Conservation (phyloP, 2,113 vertebrate genomes). For the Oncorhynchus gorbuscha region DNA sequence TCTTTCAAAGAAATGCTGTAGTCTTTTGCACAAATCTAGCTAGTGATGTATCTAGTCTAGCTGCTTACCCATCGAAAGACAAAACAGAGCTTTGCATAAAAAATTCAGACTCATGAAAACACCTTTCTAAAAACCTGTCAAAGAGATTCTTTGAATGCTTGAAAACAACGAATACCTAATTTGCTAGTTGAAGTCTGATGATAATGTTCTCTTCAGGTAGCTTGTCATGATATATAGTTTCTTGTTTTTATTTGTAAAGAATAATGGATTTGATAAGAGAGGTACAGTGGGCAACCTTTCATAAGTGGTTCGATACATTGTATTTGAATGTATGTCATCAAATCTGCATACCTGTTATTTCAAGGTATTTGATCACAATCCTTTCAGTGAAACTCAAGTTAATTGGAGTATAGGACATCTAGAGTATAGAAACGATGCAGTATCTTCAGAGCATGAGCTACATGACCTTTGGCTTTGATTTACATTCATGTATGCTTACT, state of each 20-base stretch:
- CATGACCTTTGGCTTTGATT: not conserved
- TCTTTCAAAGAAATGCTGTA: constrained; percentile 5
- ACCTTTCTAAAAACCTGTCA: not conserved
- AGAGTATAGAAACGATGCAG: not conserved
- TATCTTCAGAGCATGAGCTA: not conserved
- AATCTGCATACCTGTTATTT: not conserved
- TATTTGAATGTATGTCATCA: not conserved
- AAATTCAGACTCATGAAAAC: not conserved
- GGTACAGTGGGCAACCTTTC: not conserved
- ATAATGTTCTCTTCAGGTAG: not conserved
- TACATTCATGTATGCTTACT: not conserved
- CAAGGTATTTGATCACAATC: not conserved
- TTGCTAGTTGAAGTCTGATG: not conserved
- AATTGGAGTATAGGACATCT: not conserved
- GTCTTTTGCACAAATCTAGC: not conserved
- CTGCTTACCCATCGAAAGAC: not conserved
- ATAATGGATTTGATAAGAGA: not conserved
- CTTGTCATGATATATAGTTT: not conserved
- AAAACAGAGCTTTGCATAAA: constrained; percentile 2
- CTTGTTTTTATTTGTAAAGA: not conserved
- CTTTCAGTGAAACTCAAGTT: not conserved
- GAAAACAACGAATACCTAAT: not conserved
- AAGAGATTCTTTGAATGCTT: not conserved
- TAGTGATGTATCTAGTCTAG: not conserved
- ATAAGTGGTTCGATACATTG: not conserved